These are phyloP conservation scores for Crotophaga sulcirostris DNA, from an alignment of 2,113 vertebrate species.

Conservation along the genomic window DNA sequence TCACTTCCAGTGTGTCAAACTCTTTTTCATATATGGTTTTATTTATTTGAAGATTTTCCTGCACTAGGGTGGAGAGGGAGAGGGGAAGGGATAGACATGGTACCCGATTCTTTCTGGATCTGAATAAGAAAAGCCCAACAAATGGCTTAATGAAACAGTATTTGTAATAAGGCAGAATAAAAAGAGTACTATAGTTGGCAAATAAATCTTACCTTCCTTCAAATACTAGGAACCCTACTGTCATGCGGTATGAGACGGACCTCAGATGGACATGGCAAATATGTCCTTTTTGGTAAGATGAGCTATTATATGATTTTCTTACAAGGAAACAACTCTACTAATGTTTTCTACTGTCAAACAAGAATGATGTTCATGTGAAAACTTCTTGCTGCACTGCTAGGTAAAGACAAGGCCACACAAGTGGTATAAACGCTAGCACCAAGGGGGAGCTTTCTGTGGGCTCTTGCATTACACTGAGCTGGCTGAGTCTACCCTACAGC, in stretches of 20 bases:
- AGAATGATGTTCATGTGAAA: accelerated
- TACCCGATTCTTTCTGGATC: neutral
- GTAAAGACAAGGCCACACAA: neutral
- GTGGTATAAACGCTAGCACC: accelerated
- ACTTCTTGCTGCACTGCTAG: neutral
- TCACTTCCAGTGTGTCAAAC: neutral
- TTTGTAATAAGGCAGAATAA: neutral
- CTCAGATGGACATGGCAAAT: neutral
- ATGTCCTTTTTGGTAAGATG: neutral
- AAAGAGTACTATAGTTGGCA: neutral
- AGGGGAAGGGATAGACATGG: neutral
- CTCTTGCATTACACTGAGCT: neutral
- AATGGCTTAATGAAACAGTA: neutral
- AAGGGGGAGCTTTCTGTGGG: accelerated
- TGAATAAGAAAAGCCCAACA: neutral
- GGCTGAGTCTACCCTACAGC: neutral
- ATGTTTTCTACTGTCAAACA: neutral
- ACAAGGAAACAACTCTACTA: neutral
- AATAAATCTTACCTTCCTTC: neutral
- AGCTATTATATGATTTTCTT: neutral
- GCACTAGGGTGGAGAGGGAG: neutral
- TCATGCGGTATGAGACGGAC: accelerated
- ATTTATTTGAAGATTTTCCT: neutral
- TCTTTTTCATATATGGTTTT: neutral
- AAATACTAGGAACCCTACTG: neutral